phyloP scores from a whole-genome alignment of 2,888 invertebrate species.

The Tyria jacobaeae region DNA sequence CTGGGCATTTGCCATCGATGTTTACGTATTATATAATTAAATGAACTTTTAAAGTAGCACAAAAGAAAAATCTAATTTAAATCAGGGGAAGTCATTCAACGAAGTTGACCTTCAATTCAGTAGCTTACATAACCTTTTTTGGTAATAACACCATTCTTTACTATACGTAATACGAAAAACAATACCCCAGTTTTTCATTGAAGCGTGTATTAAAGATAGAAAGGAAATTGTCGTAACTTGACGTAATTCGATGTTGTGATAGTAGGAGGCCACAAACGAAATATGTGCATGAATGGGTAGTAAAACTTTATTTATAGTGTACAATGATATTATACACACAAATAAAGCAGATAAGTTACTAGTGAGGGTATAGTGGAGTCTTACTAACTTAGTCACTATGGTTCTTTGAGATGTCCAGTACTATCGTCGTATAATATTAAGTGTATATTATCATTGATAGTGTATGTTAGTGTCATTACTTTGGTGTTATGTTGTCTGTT shows the following conservation, averaged over 20 bases:
- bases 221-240: not conserved
- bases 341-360: not conserved
- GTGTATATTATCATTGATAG: constrained; percentile 22
- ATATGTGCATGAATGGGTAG: not conserved
- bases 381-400: not conserved
- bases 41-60: no score
- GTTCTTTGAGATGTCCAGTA: not conserved
- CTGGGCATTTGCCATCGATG: no score
- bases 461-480: constrained; percentile 45
- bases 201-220: no score
- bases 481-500: constrained; percentile 60
- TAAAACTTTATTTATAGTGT: constrained; percentile 22
- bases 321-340: not conserved
- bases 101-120: no score
- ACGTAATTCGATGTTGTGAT: no score
- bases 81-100: no score
- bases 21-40: no score
- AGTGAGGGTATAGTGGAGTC: not conserved
- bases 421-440: not conserved
- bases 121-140: no score
- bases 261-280: not conserved
- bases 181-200: no score
- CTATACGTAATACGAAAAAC: no score
- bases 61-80: no score
- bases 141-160: no score